Conservation (phyloP, 2,113 vertebrate genomes). For the Semicossyphus pulcher region DNA sequence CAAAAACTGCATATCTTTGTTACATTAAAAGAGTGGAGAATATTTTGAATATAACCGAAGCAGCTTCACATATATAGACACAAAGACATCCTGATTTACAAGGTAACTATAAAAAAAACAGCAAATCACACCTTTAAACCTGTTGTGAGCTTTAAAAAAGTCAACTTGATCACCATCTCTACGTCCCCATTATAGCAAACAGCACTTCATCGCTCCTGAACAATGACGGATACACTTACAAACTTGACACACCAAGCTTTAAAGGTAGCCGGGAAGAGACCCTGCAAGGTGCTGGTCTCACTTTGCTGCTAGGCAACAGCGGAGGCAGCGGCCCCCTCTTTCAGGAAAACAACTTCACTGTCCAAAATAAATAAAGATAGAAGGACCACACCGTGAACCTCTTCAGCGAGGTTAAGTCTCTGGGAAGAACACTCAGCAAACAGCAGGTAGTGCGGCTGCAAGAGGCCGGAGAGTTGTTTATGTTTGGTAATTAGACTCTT, state of each 20-base stretch:
- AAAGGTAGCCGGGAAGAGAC: conserved; percentile 26
- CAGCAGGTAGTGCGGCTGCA: conserved; percentile 36
- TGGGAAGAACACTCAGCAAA: conserved; percentile 52
- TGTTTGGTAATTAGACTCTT: conserved; percentile 25
- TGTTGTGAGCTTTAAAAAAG: background rate
- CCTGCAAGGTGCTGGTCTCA: conserved; percentile 59
- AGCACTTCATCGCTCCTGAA: conserved; percentile 1
- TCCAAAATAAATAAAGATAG: conserved; percentile 71
- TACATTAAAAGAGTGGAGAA: background rate
- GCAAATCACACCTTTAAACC: background rate
- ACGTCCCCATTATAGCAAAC: background rate
- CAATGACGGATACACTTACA: conserved; percentile 25
- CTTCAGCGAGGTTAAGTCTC: conserved; percentile 59
- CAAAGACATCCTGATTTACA: too few relatives aligned
- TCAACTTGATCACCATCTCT: background rate
- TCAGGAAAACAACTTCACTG: conserved; percentile 58
- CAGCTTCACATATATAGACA: too few relatives aligned
- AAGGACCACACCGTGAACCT: conserved; percentile 53
- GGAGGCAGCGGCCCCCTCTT: conserved; percentile 50
- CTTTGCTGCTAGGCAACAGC: conserved; percentile 86
- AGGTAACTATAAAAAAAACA: too few relatives aligned
- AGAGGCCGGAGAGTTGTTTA: conserved; percentile 29
- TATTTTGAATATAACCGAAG: background rate
- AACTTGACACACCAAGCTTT: conserved; percentile 45
- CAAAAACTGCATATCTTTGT: background rate